Evolutionary conservation across 2,797 vertebrate genomes (phyloP), one percentile per base, ranked within the genome.

Genomic region (Botia almorhae): DNA sequence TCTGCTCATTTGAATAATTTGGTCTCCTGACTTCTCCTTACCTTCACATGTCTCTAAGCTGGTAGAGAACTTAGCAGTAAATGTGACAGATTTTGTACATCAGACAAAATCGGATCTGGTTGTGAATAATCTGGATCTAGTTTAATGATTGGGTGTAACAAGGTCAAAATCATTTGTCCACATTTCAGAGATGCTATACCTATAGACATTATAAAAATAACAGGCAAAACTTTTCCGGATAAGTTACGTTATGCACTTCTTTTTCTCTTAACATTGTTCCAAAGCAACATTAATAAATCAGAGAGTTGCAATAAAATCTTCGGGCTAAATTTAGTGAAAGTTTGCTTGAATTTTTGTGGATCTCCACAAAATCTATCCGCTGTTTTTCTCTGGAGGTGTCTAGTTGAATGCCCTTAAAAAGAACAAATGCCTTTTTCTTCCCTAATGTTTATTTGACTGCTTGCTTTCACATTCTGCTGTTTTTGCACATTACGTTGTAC

Each of bases 341-440:
- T 46, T 46, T 74, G 21, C 56, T 74, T 60, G 14, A 23, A 46
- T 61, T 50, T 10, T 13, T 74, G 56, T 61, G 19, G 36, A 61
- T 26, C 21, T 60, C 10, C 14, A 61, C 8, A 23, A 73, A 73
- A 26, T 56, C 19, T 55, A 21, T 46, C 43, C 43, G 10, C 43
- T 46, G 10, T 11, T 46, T 46, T 10, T 46, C 43, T 46, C 10
- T 46, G 43, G 1, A 10, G 43, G 8, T 46, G 8, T 8, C 43
- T 10, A 46, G 43, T 10, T 46, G 43, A 46, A 46, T 46, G 43
- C 43, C 2, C 43, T 46, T 46, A 46, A 46, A 11, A 46, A 46
- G 43, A 46, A 46, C 43, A 46, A 46, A 46, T 46, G 43, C 10
- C 43, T 56, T 51, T 51, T 16, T 51, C 13, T 51, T 51, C 50